Conservation (phyloP, 2,888 invertebrate species). For the Limnephilus marmoratus region DNA sequence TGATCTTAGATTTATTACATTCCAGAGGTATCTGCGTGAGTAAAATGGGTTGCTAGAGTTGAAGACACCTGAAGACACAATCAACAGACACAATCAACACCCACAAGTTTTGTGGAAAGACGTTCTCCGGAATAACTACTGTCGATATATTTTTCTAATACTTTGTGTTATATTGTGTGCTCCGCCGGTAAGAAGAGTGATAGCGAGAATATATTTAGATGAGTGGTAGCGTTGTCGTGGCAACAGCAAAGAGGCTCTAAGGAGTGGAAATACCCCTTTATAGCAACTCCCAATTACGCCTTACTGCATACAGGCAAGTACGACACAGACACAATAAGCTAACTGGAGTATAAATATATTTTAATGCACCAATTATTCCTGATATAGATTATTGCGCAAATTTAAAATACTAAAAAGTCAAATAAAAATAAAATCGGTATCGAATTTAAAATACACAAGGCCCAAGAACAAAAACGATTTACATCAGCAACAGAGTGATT, state of each 20-base stretch:
- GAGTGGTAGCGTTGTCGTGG: slow-evolving; percentile 38
- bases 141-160: neutral
- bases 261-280: neutral
- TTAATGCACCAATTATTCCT: neutral
- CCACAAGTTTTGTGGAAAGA: neutral
- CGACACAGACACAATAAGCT: neutral
- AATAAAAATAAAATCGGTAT: neutral
- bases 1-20: no score
- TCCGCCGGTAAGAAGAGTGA: neutral
- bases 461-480: neutral
- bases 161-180: neutral
- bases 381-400: neutral
- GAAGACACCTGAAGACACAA: neutral
- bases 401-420: neutral
- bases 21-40: no score
- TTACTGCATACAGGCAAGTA: neutral
- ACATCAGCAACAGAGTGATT: neutral
- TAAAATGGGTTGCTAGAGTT: no score
- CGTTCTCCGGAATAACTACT: neutral
- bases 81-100: neutral
- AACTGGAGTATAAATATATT: neutral
- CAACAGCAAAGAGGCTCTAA: slow-evolving; percentile 39
- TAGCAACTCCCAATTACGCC: neutral
- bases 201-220: slow-evolving; percentile 16
- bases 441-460: neutral